Evolutionary conservation across 2,113 vertebrate genomes (phyloP).

Genomic region (Phylloscopus whistleri): DNA sequence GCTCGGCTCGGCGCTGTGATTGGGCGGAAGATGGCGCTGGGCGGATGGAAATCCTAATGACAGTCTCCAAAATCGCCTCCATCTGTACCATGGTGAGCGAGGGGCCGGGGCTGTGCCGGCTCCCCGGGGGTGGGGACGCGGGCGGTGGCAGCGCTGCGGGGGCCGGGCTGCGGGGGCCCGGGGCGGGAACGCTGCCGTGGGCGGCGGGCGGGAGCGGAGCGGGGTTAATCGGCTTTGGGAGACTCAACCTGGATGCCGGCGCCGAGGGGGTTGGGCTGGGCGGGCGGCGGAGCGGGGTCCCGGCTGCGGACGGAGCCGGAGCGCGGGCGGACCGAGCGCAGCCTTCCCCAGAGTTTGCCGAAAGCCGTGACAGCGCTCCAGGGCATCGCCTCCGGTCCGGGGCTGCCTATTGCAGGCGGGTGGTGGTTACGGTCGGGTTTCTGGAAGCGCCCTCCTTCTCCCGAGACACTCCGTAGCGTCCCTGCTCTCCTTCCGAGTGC

Average conservation of each 20-base stretch:
- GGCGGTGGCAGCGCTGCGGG: not conserved
- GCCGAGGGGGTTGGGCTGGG: not conserved
- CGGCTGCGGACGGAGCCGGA: not conserved
- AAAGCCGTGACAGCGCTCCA: not conserved
- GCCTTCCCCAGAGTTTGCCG: not conserved
- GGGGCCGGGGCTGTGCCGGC: not conserved
- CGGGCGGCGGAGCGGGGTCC: not conserved
- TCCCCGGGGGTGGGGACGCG: not conserved
- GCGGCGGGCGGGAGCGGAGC: not conserved
- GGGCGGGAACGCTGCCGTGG: not conserved
- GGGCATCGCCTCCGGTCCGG: not conserved
- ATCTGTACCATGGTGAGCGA: not conserved
- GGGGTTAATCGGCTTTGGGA: slow-evolving; percentile 37
- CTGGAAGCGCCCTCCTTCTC: not conserved
- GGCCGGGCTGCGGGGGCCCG: not conserved
- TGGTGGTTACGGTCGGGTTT: not conserved
- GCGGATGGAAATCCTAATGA: not conserved
- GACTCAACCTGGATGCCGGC: not conserved
- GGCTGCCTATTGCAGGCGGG: not conserved
- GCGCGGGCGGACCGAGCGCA: fast-evolving
- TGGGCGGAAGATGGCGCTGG: not conserved
- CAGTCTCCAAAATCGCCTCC: not conserved
- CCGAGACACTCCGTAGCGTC: fast-evolving
- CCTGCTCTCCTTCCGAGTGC: not conserved
- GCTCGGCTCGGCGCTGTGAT: not conserved